Evolutionary conservation across 2,888 invertebrate genomes (phyloP), one percentile per base, ranked within the genome.

Genomic region (Callimorpha dominula): DNA sequence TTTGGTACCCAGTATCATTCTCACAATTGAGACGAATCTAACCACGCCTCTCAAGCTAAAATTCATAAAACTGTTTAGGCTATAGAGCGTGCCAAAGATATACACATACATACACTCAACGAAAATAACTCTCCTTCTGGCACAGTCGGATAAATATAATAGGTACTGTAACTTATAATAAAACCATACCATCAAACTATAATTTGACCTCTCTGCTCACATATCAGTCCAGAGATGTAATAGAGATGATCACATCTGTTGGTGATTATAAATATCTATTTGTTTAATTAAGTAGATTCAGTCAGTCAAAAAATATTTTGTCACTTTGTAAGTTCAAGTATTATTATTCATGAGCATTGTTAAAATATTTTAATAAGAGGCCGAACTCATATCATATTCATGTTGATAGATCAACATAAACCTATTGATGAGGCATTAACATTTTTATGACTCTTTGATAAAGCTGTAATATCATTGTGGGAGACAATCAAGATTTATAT

Each of bases 361-460:
- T 60, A 74, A 79, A 81, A 81, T 83, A 74, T 77, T 75, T 72
- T 7, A 76, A 71, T 72, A 68, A 66, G 71, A 81, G 71, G 74
- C 70, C 66, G 65, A 78, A 71, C 71, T 77, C 78, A 77, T 79
- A 79, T 76, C 71, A 73, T 80, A 76, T 84, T 77, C 82, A 78
- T 77, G 67, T 74, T 70, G 11, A 80, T 72, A 71, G 49, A 78
- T 66, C 70, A 69, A 70, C 69, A 68, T 65, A 71, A 77, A 73
- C 72, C 71, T 62, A 65, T 71, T 65, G 70, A 82, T 73, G 77
- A 82, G 77, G 70, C 72, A 82, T 75, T 80, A 75, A 82, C 82
- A 46, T 31, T 77, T 82, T 84, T 82, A 84, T 71, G 73, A 79
- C 67, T 72, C 70, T 81, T 83, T 80, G 83, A 86, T 85, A 83